Evolutionary conservation across 2,797 vertebrate genomes (phyloP).

Genomic region (Onychomys torridus): DNA sequence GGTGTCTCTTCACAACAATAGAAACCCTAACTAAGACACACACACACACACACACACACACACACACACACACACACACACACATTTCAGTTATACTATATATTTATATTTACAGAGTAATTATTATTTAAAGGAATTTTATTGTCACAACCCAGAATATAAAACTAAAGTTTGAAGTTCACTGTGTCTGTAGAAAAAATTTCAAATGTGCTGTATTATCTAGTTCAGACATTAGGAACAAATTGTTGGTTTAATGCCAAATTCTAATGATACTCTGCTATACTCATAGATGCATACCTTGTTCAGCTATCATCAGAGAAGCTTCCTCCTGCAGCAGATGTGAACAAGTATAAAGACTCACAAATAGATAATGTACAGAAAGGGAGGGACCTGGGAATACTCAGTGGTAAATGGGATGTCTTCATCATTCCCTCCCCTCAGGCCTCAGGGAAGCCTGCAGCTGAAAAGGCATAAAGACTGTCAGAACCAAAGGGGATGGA

Average conservation of each 20-base stretch:
- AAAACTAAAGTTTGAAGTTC: not conserved
- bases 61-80: rapidly evolving
- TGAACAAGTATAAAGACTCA: not conserved
- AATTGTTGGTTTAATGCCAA: conserved; percentile 16
- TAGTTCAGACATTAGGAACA: conserved; percentile 5
- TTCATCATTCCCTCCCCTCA: too few species aligned
- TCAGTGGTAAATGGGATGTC: not conserved
- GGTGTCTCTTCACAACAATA: not conserved
- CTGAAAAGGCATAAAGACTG: not conserved
- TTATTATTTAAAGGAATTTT: not conserved
- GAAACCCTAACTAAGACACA: not conserved
- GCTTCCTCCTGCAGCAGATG: not conserved
- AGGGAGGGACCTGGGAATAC: not conserved
- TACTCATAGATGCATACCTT: not conserved
- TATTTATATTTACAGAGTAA: not conserved
- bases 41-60: rapidly evolving
- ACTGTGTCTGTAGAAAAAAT: not conserved
- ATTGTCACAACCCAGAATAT: not conserved
- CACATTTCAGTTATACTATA: not conserved
- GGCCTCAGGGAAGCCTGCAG: not conserved
- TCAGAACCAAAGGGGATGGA: too few species aligned
- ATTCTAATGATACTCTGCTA: not conserved
- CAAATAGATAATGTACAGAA: not conserved
- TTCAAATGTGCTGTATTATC: not conserved
- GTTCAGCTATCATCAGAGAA: not conserved